Evolutionary conservation across 2,888 invertebrate genomes (phyloP), one percentile per base, ranked within the genome.

Genomic region (Tanypteryx hageni): DNA sequence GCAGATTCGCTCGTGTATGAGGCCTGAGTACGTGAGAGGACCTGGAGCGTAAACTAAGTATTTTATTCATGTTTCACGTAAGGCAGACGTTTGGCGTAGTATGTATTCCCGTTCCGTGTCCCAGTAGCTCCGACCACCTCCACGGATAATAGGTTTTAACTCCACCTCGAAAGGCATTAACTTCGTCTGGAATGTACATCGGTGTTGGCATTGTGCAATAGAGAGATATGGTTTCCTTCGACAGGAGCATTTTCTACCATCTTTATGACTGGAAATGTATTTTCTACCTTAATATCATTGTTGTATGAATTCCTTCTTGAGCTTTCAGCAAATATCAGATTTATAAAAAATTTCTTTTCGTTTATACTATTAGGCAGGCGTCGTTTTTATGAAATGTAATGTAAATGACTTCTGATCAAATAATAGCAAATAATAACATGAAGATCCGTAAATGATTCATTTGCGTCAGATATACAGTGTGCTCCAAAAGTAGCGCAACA

Each of bases 131-230:
- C 76, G 76, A 76, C 76, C 76, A 76, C 76, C 22, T 14, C 27
- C 22, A 13, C 76, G 18, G 76, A 76, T 76, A 76, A 76, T 76
- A 76, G 76, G 76, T 11, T 27, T 76, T 22, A 76, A 76, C 76
- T 76, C 27, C 22, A 14, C 76, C 76, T 76, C 76, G 13, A 5
- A 14, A 76, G 22, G 76, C 76, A 76, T 76, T 76, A 76, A 76
- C 76, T 76, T 76, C 76, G 76, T 27, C 76, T 13, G 76, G 76
- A 76, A 76, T 76, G 22, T 76, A 27, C 76, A 76, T 76, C 27
- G 76, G 76, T 27, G 76, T 13, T 22, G 22, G 76, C 44, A 5
- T 44, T 44, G 44, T 5, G 44, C 76, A 76, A 68, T 18, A 18
- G 9, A 18, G 10, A 76, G 76, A 3, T 27, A 27, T n/a, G 22